Base-by-base conservation (phyloP, 2,888 invertebrate genomes). In the Meiosimyza decipiens region DNA sequence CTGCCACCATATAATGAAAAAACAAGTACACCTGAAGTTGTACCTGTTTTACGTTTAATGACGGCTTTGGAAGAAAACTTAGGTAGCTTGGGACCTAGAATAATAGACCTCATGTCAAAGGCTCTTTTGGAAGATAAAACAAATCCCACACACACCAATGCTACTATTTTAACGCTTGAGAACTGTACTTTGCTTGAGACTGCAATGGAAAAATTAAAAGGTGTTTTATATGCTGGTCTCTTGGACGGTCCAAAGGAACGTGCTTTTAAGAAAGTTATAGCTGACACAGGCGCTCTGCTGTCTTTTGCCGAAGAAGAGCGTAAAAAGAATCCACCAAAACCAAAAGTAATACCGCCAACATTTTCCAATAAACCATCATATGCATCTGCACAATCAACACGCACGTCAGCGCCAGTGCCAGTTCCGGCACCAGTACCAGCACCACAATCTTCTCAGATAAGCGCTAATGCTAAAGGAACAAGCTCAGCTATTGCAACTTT, bases 1-100 rank as follows among this genome's bases (percentile, higher is more conserved):
- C 13, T n/a, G 12, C 15, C n/a, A 54, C 40, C n/a, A 9, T 51
- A 5, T 12, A 3, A 33, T 65, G 40, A 55, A n/a, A 66, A 60
- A 40, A 40, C 9, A 9, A 9, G 40, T 40, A 9, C 40, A 59
- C 82, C 87, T 7, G 88, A 88, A 77, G 88, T 91, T 5, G 90
- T 93, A 6, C 89, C 89, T 49, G 92, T 94, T 54, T 86, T 95
- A 68, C 89, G 95, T 12, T 87, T 94, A 72, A 87, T 95, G 1
- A 94, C 94, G 1, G 95, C 95, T 1, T 86, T 95, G 11, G 95
- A 95, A 82, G 92, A 92, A 78, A 92, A 93, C 80, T 87, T 95
- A 49, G 95, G 95, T 28, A 94, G 94, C 50, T 87, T 95, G 33
- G 95, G 94, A 0, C 94, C 94, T 0, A 92, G 91, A 84, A 89